Evolutionary conservation across 2,888 invertebrate genomes (phyloP).

Genomic region (Pollenia angustigena): DNA sequence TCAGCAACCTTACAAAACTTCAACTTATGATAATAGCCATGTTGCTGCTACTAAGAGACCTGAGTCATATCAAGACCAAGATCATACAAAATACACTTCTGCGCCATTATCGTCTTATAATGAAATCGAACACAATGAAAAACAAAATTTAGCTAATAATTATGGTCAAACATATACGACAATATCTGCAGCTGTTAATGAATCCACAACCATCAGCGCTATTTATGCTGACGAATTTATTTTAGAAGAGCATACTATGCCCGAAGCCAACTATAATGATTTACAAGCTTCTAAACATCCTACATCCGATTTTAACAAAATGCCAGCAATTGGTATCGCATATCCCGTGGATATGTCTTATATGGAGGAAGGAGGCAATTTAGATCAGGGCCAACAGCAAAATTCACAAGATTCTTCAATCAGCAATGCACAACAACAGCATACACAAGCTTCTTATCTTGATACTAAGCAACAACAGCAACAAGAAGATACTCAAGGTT

Average conservation of each 20-base stretch:
- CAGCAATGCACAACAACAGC: conserved; percentile 51
- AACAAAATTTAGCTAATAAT: conserved; percentile 21
- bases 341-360: conserved; percentile 82
- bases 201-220: conserved; percentile 45
- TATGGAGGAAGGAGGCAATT: conserved; percentile 76
- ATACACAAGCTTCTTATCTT: not conserved
- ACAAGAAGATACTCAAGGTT: conserved; percentile 7
- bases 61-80: conserved; percentile 21
- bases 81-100: conserved; percentile 36
- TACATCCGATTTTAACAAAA: conserved; percentile 83
- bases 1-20: conserved; percentile 59
- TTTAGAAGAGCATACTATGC: conserved; percentile 81
- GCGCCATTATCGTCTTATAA: conserved; percentile 27
- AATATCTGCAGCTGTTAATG: conserved; percentile 25
- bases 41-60: conserved; percentile 32
- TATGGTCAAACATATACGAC: conserved; percentile 31
- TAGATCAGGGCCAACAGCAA: conserved; percentile 26
- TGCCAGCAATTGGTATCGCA: conserved; percentile 82
- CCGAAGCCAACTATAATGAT: conserved; percentile 79
- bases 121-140: conserved; percentile 44
- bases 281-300: conserved; percentile 75
- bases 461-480: conserved; percentile 7
- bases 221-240: conserved; percentile 76
- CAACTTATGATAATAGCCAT: conserved; percentile 5
- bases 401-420: conserved; percentile 66